phyloP scores from a whole-genome alignment of 2,113 vertebrate species.

The Vombatus ursinus region DNA sequence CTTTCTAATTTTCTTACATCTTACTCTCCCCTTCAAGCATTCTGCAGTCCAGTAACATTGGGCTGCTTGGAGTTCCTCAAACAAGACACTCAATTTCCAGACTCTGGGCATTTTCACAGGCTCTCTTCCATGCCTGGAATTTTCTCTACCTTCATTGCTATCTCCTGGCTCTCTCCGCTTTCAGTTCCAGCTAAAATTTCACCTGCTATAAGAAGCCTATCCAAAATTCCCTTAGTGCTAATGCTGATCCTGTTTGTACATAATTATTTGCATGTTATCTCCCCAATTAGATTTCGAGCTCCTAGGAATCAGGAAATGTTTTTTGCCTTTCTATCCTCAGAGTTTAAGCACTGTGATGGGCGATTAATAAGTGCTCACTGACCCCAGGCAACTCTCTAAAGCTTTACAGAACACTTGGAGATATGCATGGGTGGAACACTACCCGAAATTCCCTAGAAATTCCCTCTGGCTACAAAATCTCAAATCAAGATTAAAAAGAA shows the following conservation, averaged over 20 bases:
- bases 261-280: neutral
- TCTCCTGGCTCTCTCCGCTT: neutral
- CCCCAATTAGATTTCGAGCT: neutral
- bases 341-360: neutral
- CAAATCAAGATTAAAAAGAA: neutral
- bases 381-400: neutral
- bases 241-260: neutral
- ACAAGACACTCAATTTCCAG: neutral
- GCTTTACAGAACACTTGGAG: neutral
- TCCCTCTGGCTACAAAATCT: neutral
- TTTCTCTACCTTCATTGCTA: neutral
- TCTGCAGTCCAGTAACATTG: neutral
- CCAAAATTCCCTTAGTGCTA: neutral
- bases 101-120: neutral
- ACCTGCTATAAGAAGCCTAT: neutral
- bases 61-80: neutral
- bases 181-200: neutral
- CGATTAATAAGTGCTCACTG: neutral
- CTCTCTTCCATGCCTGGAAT: neutral
- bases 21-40: neutral
- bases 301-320: neutral
- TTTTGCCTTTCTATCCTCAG: neutral
- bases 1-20: neutral
- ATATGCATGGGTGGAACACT: neutral
- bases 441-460: neutral